A percentile compares a stretch with the other conserved stretches of the same genome.
phyloP scores from a whole-genome alignment of 92 coral and sea anemone species.

The Phenganax marumi region DNA sequence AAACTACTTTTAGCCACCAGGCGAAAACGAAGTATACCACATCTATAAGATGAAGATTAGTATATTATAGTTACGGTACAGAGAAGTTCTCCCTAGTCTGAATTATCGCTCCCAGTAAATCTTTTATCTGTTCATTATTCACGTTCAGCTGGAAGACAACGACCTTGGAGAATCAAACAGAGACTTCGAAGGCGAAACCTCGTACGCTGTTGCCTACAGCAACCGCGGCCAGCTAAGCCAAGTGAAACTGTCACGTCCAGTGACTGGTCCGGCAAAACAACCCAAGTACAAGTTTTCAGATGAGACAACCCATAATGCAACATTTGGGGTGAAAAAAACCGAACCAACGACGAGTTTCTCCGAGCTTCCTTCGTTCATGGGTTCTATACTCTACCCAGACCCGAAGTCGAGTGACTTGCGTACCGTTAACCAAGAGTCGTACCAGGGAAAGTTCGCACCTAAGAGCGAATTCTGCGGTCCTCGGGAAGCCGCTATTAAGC shows the following conservation, averaged over 20 bases:
- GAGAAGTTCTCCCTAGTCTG: neutral
- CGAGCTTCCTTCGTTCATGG: slow-evolving; percentile 88
- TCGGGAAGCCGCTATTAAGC: slow-evolving; percentile 64
- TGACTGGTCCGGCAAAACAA: slow-evolving; percentile 60
- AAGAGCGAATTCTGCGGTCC: slow-evolving; percentile 80
- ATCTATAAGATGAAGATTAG: no score
- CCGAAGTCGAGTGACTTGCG: slow-evolving; percentile 50
- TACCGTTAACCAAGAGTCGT: slow-evolving; percentile 92
- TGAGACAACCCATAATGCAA: slow-evolving; percentile 83
- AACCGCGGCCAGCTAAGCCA: slow-evolving; percentile 69
- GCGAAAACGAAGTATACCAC: no score
- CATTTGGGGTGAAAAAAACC: slow-evolving; percentile 72
- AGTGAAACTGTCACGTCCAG: slow-evolving; percentile 75
- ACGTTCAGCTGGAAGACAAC: slow-evolving; percentile 61
- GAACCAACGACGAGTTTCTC: slow-evolving; percentile 68
- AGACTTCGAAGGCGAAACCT: slow-evolving; percentile 76
- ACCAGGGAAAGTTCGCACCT: slow-evolving; percentile 81
- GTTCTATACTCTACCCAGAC: slow-evolving; percentile 86
- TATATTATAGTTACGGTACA: no score
- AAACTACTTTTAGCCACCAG: neutral
- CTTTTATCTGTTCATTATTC: neutral
- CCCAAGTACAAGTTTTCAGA: slow-evolving; percentile 66
- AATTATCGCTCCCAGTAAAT: neutral
- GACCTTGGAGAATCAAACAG: slow-evolving; percentile 57
- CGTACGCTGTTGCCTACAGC: slow-evolving; percentile 66